These are phyloP conservation scores for Glaucomys volans DNA, from an alignment of 2,113 vertebrate species.

Conservation along the genomic window DNA sequence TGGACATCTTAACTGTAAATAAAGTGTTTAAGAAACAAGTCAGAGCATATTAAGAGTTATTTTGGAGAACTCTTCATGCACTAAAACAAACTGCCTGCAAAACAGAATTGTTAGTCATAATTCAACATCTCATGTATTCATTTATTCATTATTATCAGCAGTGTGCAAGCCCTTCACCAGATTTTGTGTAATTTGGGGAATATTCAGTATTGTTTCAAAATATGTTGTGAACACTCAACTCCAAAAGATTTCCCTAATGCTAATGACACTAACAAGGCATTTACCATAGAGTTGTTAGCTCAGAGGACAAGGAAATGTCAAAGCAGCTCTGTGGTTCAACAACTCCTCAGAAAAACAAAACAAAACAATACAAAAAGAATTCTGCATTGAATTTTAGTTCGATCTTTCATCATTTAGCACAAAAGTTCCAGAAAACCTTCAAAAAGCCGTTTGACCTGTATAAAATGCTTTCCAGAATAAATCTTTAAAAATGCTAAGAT, in stretches of 20 bases:
- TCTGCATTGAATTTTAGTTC: constrained; percentile 48
- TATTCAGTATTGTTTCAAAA: neutral
- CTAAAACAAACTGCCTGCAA: neutral
- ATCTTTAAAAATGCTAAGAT: neutral
- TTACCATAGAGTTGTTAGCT: neutral
- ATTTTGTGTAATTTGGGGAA: neutral
- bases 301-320: neutral
- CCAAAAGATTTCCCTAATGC: neutral
- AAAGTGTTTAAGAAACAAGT: neutral
- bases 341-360: neutral
- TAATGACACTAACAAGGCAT: neutral
- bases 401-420: neutral
- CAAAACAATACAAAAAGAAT: no score
- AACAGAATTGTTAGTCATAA: neutral
- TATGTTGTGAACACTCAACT: neutral
- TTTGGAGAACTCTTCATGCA: neutral
- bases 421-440: neutral
- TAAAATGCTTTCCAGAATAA: neutral
- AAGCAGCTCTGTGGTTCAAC: neutral
- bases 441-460: neutral
- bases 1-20: neutral
- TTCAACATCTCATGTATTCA: neutral
- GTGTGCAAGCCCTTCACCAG: neutral
- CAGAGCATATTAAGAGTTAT: neutral
- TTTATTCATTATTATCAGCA: neutral